phyloP scores from a whole-genome alignment of 2,797 vertebrate genomes.

The Simalia tracyae region DNA sequence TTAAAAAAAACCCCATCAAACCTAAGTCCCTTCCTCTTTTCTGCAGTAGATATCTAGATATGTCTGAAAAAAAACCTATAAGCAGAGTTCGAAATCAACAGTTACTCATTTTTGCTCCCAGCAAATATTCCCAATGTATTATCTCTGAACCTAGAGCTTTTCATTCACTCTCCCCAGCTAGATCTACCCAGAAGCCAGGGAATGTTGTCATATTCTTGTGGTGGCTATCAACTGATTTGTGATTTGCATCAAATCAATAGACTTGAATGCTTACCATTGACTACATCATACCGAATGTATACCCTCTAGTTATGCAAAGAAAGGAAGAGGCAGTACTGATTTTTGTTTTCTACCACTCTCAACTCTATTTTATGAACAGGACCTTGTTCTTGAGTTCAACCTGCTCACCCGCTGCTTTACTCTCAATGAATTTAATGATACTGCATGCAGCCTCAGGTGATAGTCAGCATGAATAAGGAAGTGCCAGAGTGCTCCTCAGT shows the following conservation, averaged over 20 bases:
- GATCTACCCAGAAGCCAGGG: neutral
- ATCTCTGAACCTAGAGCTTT: neutral
- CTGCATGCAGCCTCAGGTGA: slow-evolving; percentile 17
- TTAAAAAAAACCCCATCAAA: too few relatives aligned
- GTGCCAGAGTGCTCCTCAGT: neutral
- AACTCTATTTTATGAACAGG: neutral
- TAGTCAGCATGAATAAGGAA: neutral
- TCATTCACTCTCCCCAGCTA: neutral
- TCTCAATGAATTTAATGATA: neutral
- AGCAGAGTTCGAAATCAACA: neutral
- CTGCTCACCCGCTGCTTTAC: neutral
- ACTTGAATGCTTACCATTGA: neutral
- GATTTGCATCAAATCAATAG: neutral
- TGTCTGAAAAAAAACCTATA: neutral
- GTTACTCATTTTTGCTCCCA: neutral
- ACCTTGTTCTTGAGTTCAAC: neutral
- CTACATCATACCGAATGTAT: neutral
- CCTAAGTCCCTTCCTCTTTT: neutral
- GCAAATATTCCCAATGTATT: neutral
- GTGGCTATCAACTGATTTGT: neutral
- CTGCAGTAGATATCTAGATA: neutral
- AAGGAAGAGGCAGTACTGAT: neutral
- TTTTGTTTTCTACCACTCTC: neutral
- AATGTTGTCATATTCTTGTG: neutral
- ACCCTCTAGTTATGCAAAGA: neutral